phyloP scores from a whole-genome alignment of 2,888 invertebrate species.

The Himalopsyche kuldschensis region DNA sequence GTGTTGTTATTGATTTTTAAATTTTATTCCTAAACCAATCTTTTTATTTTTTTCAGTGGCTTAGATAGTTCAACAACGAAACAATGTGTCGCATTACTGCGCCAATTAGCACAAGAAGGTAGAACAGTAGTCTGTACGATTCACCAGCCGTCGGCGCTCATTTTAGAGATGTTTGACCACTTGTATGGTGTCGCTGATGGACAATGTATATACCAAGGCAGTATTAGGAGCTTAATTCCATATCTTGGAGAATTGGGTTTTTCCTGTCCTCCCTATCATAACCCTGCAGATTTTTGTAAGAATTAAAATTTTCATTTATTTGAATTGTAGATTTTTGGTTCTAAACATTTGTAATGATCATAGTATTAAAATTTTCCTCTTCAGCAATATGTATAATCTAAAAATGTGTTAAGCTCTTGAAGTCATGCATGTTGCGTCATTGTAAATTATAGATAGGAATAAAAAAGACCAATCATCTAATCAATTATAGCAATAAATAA shows the following conservation, averaged over 20 bases:
- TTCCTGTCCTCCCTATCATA: conserved; percentile 84
- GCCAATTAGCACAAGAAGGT: conserved; percentile 79
- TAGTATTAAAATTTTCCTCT: too few relatives aligned
- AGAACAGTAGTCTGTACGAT: conserved; percentile 86
- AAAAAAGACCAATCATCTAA: too few relatives aligned
- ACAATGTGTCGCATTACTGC: conserved; percentile 78
- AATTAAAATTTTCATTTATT: conserved; percentile 40
- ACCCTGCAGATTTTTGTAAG: conserved; percentile 89
- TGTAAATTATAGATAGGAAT: too few relatives aligned
- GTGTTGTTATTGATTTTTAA: background rate
- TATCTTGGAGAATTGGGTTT: conserved; percentile 73
- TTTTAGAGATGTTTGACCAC: conserved; percentile 88
- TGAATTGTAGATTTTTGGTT: background rate
- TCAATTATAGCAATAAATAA: too few relatives aligned
- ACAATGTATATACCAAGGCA: conserved; percentile 78
- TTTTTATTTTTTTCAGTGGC: conserved; percentile 60
- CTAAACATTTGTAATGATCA: background rate
- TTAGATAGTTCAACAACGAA: conserved; percentile 81
- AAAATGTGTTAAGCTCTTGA: too few relatives aligned
- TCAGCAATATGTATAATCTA: too few relatives aligned
- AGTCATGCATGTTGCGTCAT: too few relatives aligned
- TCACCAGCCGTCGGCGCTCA: conserved; percentile 86
- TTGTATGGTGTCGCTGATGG: conserved; percentile 83
- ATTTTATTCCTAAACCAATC: background rate
- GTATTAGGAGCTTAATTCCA: conserved; percentile 72